These are phyloP conservation scores for Danio rerio DNA, from an alignment of 2,113 vertebrate genomes.

Conservation along the genomic window DNA sequence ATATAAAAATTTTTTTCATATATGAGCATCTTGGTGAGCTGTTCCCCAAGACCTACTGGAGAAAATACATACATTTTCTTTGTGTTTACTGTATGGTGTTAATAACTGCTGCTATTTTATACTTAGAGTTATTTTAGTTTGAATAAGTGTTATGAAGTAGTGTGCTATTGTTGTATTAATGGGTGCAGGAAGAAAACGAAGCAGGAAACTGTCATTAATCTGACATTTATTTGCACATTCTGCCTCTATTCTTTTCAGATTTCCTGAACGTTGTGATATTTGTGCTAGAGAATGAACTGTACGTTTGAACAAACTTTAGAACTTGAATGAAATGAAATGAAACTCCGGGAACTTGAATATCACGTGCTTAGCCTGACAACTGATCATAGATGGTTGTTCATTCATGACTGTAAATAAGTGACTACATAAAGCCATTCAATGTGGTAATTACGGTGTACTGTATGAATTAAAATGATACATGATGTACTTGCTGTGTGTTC, in stretches of 20 bases:
- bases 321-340: background rate
- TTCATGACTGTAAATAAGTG: slow-evolving; percentile 23
- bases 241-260: background rate
- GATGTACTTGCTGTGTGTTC: slow-evolving; percentile 18
- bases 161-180: slow-evolving; percentile 9
- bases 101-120: slow-evolving; percentile 42
- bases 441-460: slow-evolving; percentile 14
- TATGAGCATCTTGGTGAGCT: background rate
- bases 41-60: background rate
- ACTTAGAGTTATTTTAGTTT: slow-evolving; percentile 5
- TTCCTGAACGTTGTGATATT: background rate
- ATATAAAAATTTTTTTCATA: slow-evolving; percentile 2
- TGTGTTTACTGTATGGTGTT: background rate
- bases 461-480: slow-evolving; percentile 41
- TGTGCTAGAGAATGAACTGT: background rate
- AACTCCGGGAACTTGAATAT: slow-evolving; percentile 2
- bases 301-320: background rate
- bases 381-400: background rate
- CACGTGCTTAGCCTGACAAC: background rate
- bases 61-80: background rate
- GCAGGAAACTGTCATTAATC: background rate
- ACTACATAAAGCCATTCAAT: slow-evolving; percentile 12
- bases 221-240: background rate
- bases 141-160: background rate
- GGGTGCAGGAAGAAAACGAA: background rate